phyloP scores from a whole-genome alignment of 2,113 vertebrate genomes.

The Balaeniceps rex region DNA sequence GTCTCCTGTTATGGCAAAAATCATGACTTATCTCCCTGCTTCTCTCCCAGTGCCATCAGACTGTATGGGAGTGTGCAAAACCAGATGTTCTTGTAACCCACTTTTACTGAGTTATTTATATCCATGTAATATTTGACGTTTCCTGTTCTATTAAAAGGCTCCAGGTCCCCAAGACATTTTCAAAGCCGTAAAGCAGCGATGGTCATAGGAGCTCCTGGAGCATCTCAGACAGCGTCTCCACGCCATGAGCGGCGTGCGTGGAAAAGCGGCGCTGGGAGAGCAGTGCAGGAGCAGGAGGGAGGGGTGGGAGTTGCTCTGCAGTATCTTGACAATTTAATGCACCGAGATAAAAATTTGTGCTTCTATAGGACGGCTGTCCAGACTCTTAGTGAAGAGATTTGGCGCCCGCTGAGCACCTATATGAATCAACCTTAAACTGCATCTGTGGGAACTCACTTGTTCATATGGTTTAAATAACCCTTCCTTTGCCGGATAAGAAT shows the following conservation, averaged over 20 bases:
- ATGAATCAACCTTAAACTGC: not conserved
- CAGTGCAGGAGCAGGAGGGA: not conserved
- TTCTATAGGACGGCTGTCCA: not conserved
- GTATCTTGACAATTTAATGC: not conserved
- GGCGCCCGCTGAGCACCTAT: not conserved
- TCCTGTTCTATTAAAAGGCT: conserved; percentile 62
- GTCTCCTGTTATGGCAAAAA: not conserved
- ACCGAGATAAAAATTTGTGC: not conserved
- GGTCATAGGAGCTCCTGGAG: not conserved
- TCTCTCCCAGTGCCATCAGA: not conserved
- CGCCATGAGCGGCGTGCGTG: not conserved
- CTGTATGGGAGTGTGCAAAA: not conserved
- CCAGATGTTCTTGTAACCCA: conserved; percentile 60
- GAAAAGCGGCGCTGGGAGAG: not conserved
- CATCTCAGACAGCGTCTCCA: not conserved
- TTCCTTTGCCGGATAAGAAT: not conserved
- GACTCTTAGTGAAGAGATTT: not conserved
- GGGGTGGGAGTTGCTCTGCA: not conserved
- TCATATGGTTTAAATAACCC: not conserved
- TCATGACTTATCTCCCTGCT: conserved; percentile 7
- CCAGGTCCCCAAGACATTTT: conserved; percentile 38
- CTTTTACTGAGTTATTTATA: conserved; percentile 67
- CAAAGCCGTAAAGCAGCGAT: not conserved
- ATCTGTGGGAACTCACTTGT: not conserved
- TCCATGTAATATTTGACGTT: conserved; percentile 59